Conservation (phyloP, 2,113 vertebrate species). For the Pterocles burchelli region DNA sequence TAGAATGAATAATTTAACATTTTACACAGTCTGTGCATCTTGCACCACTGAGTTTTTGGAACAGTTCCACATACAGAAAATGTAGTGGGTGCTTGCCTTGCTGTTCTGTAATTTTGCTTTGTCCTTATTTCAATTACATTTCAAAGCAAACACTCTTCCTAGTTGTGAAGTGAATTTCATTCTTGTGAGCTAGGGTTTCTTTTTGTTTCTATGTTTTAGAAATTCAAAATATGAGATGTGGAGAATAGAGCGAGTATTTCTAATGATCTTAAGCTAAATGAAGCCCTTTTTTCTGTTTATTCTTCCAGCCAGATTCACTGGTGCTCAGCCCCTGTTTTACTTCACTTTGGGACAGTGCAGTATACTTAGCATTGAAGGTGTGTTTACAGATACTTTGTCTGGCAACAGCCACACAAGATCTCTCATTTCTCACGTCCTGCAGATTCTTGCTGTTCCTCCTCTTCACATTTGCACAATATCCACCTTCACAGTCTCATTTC, state of each 20-base stretch:
- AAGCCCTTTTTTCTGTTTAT: not conserved
- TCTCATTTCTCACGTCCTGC: not conserved
- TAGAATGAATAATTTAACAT: conserved; percentile 63
- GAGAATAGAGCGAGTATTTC: not conserved
- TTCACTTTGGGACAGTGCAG: not conserved
- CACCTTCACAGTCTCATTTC: not conserved
- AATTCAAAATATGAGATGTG: not conserved
- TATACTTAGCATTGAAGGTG: not conserved
- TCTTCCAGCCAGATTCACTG: not conserved
- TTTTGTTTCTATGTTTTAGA: not conserved
- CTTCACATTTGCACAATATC: not conserved
- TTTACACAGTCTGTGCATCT: conserved; percentile 41
- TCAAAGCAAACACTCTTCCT: not conserved
- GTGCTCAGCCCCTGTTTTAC: not conserved
- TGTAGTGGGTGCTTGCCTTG: conserved; percentile 38
- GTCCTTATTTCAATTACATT: conserved; percentile 11
- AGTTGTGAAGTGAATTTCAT: not conserved
- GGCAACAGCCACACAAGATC: not conserved
- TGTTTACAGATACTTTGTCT: not conserved
- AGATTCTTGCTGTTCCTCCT: not conserved
- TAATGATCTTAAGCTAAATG: not conserved
- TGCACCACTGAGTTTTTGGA: conserved; percentile 60
- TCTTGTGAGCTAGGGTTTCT: not conserved
- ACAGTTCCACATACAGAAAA: conserved; percentile 24
- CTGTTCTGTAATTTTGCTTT: conserved; percentile 52